Evolutionary conservation across 1,140 invertebrate genomes (phyloP).

Genomic region (Neodiprion lecontei): DNA sequence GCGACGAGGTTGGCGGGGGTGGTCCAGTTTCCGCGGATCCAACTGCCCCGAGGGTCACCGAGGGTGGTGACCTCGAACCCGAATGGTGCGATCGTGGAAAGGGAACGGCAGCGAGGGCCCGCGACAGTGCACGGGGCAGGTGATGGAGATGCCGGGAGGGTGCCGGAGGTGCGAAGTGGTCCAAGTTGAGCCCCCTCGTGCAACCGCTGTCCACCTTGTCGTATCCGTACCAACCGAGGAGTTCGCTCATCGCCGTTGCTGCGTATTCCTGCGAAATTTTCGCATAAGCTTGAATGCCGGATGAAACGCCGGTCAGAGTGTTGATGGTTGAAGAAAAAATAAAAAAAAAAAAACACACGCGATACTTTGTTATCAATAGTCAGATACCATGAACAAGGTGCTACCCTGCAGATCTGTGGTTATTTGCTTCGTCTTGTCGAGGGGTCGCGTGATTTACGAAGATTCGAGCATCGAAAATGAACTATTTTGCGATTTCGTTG

Average conservation of each 20-base stretch:
- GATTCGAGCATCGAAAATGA: too few relatives aligned
- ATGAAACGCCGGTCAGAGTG: not conserved
- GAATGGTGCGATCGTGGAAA: conserved; percentile 34
- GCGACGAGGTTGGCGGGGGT: conserved; percentile 26
- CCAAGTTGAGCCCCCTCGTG: conserved; percentile 51
- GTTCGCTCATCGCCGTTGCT: conserved; percentile 88
- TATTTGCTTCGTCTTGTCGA: too few relatives aligned
- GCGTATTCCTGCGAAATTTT: conserved; percentile 78
- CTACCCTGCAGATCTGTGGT: too few relatives aligned
- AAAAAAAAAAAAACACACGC: not conserved
- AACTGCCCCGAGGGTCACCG: not conserved
- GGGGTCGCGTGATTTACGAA: too few relatives aligned
- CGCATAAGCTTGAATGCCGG: not conserved
- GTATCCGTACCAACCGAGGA: conserved; percentile 89
- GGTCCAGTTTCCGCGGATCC: conserved; percentile 20
- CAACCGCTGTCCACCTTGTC: conserved; percentile 70
- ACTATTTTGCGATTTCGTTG: too few relatives aligned
- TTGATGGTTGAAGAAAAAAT: not conserved
- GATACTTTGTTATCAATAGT: too few relatives aligned
- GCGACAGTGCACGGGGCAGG: conserved; percentile 9
- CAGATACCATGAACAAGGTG: not conserved
- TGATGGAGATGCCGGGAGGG: conserved; percentile 28
- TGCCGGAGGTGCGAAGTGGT: conserved; percentile 43
- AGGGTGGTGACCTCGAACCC: conserved; percentile 34
- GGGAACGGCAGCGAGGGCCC: not conserved